Evolutionary conservation across 2,888 invertebrate genomes (phyloP).

Genomic region (Drosophila birchii): DNA sequence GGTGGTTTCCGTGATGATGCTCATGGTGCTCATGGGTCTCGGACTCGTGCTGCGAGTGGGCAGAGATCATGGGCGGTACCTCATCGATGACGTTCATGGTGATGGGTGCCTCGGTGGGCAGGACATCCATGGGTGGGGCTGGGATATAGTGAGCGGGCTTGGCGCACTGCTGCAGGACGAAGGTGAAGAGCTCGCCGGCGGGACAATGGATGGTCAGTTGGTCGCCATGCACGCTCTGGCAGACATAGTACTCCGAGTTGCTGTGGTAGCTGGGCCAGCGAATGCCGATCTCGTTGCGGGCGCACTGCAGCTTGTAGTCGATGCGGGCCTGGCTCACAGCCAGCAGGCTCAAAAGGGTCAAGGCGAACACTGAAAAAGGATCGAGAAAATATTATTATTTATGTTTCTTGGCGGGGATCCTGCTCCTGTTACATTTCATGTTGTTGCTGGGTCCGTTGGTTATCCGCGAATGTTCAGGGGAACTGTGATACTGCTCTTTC

Average conservation of each 20-base stretch:
- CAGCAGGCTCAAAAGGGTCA: constrained; percentile 71
- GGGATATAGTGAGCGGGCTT: constrained; percentile 76
- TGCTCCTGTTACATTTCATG: constrained; percentile 78
- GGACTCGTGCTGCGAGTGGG: constrained; percentile 5
- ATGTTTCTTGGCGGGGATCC: background rate
- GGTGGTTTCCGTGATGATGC: constrained; percentile 22
- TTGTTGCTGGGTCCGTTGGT: constrained; percentile 39
- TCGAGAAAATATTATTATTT: background rate
- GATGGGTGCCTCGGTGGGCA: constrained; percentile 73
- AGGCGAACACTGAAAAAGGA: constrained; percentile 61
- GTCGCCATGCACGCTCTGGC: constrained; percentile 67
- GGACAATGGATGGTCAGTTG: constrained; percentile 73
- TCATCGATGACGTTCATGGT: constrained; percentile 47
- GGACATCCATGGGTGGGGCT: constrained; percentile 70
- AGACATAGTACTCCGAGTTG: constrained; percentile 79
- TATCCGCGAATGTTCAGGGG: constrained; percentile 69
- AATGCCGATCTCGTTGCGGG: constrained; percentile 76
- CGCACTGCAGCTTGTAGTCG: constrained; percentile 75
- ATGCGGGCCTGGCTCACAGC: constrained; percentile 69
- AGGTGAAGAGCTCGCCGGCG: constrained; percentile 81
- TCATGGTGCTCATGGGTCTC: constrained; percentile 17
- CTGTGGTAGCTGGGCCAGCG: constrained; percentile 84
- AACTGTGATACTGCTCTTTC: constrained; percentile 73
- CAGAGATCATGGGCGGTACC: constrained; percentile 45
- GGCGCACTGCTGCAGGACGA: constrained; percentile 81